These are phyloP conservation scores for Fragum fragum DNA, from an alignment of 2,888 invertebrate genomes.

Conservation along the genomic window DNA sequence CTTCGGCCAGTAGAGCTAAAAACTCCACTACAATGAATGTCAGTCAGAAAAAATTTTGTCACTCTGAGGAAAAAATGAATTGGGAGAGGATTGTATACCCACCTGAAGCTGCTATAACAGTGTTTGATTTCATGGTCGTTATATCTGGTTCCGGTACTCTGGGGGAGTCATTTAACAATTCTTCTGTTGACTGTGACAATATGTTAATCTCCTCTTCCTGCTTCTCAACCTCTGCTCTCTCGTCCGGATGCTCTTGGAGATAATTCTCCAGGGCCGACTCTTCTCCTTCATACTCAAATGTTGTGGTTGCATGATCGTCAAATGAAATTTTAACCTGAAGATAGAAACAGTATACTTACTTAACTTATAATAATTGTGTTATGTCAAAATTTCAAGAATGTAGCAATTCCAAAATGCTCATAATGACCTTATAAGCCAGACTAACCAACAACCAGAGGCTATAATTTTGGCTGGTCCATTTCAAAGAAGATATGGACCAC, in stretches of 20 bases:
- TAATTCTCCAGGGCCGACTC: conserved; percentile 89
- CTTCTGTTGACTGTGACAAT: conserved; percentile 27
- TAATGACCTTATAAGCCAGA: too few relatives aligned
- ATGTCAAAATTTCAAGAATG: too few relatives aligned
- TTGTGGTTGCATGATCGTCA: conserved; percentile 94
- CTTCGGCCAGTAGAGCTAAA: too few relatives aligned
- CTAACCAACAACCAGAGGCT: too few relatives aligned
- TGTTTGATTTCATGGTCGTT: conserved; percentile 50
- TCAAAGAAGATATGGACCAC: too few relatives aligned
- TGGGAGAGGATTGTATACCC: too few relatives aligned
- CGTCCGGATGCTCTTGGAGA: conserved; percentile 77
- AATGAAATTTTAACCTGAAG: conserved; percentile 95
- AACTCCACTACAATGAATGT: too few relatives aligned
- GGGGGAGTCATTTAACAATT: conserved; percentile 63
- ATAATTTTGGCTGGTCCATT: too few relatives aligned
- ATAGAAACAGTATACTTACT: neutral
- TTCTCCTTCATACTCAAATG: conserved; percentile 98
- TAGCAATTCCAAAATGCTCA: too few relatives aligned
- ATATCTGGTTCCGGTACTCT: conserved; percentile 57
- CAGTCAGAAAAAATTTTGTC: too few relatives aligned
- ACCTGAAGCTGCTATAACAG: conserved; percentile 41
- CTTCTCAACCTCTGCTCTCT: conserved; percentile 67
- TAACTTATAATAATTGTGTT: too few relatives aligned
- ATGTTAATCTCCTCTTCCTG: conserved; percentile 49
- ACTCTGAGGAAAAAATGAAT: too few relatives aligned